Base-by-base conservation (phyloP, 2,888 invertebrate genomes). In the Himalopsyche tibetana region DNA sequence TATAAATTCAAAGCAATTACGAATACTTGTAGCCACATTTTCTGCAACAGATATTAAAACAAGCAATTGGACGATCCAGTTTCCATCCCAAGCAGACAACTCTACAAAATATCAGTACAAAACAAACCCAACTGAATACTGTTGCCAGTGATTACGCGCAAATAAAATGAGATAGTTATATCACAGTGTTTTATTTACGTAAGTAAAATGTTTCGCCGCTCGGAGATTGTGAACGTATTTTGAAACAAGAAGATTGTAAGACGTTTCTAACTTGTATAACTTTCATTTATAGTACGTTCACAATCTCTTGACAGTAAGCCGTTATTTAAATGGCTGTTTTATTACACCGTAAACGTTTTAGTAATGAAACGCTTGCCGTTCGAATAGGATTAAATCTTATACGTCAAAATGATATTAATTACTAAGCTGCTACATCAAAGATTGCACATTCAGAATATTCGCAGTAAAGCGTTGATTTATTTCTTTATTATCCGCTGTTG, bases 231-330 rank as follows among this genome's bases (percentile, higher is more conserved):
- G 63, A 19, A 63, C 63, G 63, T 19, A 63, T 28, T 63, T 63
- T 63, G 19, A 63, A 63, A 63, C 63, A 28, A 63, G 63, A 63
- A 63, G 63, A 63, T 63, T 63, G 19, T 63, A 28, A 63, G 63
- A 28, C 63, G n/a, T 19, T 19, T 63, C 28, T 19, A 5, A 63
- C 63, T 63, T 19, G 28, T 63, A 15, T 63, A 63, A 63, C 63
- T n/a, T 63, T 63, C 63, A 63, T 63, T 63, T 63, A 63, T 63
- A 63, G 63, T 63, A 63, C 63, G 63, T 63, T 63, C 63, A 19
- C 63, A 63, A 63, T 63, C 63, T 63, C 63, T 63, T 63, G 63
- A 63, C 63, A 63, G 63, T 63, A 63, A 63, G 63, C 63, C 63
- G 63, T 63, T 63, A 63, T 63, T 63, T 63, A 63, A 63, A 63